Base-by-base conservation (phyloP, 35 echinoderm and acorn worm species). In the Holothuria glaberrima region DNA sequence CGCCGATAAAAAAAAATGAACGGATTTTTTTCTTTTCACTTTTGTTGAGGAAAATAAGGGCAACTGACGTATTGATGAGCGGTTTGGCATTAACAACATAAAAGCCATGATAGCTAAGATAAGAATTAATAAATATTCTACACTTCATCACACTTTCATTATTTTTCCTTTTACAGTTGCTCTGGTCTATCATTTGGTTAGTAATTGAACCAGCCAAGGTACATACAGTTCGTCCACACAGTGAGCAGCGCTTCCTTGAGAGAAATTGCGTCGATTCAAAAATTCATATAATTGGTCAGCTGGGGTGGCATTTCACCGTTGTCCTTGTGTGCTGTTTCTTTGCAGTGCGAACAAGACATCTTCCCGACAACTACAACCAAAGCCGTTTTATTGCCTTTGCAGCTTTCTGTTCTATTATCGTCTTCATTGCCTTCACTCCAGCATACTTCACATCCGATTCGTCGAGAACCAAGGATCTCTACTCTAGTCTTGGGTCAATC, bases 321-420 rank as follows among this genome's bases (percentile, higher is more conserved):
- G 87, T 97, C 13, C 59, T 94, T 14, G 65, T 92, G 2, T 97
- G 92, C 54, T 97, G 92, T 31, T 75, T 83, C 10, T 97, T 94
- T 48, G 95, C 95, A 7, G 91, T 97, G 31, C 46, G 76, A 41
- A 94, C 95, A 0, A 38, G 95, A 21, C 94, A 97, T 70, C 86
- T 97, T 14, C 95, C 95, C 6, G 92, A 88, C 45, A 97, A 97
- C 52, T 97, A 97, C 78, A 94, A 97, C 63, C 92, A 97, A 31
- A 92, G 89, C 32, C 88, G 91, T 18, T 97, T 97, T 66, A 97
- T 93, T 28, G 92, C 83, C 12, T 90, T 97, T 36, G 87, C 91
- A 38, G 83, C 71, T 12, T 97, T 93, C 24, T 90, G 91, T 87
- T 90, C 91, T 24, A 32, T 97, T 17, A 88, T 97, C 0, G 91